phyloP scores from a whole-genome alignment of 2,888 invertebrate species.

The Eilema griseolum region DNA sequence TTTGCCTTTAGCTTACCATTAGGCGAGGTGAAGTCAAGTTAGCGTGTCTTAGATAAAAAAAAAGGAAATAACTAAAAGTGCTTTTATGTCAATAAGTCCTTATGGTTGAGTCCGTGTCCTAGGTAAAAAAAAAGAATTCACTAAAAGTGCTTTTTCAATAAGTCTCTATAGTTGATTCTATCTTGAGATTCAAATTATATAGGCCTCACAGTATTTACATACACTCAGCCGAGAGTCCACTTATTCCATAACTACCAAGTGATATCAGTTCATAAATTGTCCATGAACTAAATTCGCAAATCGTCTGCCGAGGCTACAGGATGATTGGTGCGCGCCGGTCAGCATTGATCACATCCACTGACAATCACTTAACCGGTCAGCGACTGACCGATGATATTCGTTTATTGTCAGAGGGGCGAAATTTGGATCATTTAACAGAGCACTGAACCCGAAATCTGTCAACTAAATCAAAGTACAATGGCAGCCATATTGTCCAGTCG shows the following conservation, averaged over 20 bases:
- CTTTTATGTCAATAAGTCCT: too few relatives aligned
- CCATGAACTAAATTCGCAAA: slow-evolving; percentile 45
- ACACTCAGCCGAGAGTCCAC: neutral
- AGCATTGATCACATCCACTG: slow-evolving; percentile 5
- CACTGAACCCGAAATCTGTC: neutral
- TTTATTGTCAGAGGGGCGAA: neutral
- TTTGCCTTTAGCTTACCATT: too few relatives aligned
- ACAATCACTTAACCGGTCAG: neutral
- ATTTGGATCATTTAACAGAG: neutral
- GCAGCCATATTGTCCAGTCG: too few relatives aligned
- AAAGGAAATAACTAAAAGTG: too few relatives aligned
- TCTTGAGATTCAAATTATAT: neutral
- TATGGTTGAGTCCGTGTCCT: too few relatives aligned
- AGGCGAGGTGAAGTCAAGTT: too few relatives aligned
- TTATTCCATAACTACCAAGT: neutral
- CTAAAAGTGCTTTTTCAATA: too few relatives aligned
- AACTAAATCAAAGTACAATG: neutral
- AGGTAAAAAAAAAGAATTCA: too few relatives aligned
- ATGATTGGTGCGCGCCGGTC: slow-evolving; percentile 7
- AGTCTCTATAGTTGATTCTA: too few relatives aligned
- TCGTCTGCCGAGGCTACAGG: slow-evolving; percentile 23
- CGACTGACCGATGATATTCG: neutral
- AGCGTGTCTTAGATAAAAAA: too few relatives aligned
- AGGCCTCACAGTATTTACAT: too few relatives aligned
- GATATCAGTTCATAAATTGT: slow-evolving; percentile 10